These are phyloP conservation scores for Eleginops maclovinus DNA, from an alignment of 2,113 vertebrate genomes.

Conservation along the genomic window DNA sequence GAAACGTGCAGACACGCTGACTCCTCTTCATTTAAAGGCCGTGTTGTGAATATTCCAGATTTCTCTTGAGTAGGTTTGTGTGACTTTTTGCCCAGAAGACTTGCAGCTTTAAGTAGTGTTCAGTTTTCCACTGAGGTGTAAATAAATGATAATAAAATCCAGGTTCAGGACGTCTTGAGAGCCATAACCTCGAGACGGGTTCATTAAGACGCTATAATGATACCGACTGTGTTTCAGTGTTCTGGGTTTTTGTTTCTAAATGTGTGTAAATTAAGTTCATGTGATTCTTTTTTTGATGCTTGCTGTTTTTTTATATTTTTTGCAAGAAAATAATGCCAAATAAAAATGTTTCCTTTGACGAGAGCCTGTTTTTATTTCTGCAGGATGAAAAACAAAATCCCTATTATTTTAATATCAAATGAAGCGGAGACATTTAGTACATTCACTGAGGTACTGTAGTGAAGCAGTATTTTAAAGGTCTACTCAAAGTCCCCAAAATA, in stretches of 20 bases:
- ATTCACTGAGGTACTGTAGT: too few species aligned
- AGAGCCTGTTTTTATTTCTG: background rate
- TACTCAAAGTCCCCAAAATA: too few species aligned
- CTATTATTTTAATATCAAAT: too few species aligned
- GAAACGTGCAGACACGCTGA: constrained; percentile 14
- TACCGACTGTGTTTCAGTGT: too few species aligned
- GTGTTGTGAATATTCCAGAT: constrained; percentile 48
- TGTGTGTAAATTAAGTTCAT: constrained; percentile 70
- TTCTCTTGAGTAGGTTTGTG: constrained; percentile 52
- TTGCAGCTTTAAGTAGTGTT: constrained; percentile 54
- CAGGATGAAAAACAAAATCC: background rate
- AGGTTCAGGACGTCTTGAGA: constrained; percentile 48
- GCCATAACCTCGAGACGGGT: constrained; percentile 13
- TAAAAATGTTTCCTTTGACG: constrained; percentile 71
- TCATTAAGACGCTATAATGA: too few species aligned
- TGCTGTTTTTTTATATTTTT: constrained; percentile 65
- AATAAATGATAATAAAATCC: constrained; percentile 9
- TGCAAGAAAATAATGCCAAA: constrained; percentile 78
- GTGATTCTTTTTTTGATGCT: constrained; percentile 65
- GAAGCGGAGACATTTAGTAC: background rate
- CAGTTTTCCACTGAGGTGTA: constrained; percentile 15
- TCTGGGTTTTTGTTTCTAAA: too few species aligned
- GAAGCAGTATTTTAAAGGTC: too few species aligned
- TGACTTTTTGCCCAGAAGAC: constrained; percentile 58
- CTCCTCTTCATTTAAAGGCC: background rate